Percentiles rank a stretch among this genome's conserved stretches.
phyloP scores from a whole-genome alignment of 1,140 invertebrate species.

The Anadara kagoshimensis region DNA sequence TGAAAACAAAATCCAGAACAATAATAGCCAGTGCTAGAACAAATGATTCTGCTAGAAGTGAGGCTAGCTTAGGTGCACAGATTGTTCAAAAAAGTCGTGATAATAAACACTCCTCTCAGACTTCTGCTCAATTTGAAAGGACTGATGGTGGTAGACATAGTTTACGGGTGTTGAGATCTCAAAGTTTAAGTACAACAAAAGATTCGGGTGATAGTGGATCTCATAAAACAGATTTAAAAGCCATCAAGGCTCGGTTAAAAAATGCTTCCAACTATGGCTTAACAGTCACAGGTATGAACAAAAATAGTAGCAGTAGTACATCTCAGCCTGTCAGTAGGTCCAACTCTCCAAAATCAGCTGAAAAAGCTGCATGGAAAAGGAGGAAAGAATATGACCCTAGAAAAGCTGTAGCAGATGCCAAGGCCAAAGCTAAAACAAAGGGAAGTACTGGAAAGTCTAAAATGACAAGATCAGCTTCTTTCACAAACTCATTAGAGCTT shows the following conservation, averaged over 20 bases:
- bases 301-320: conserved; percentile 42
- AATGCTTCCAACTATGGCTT: conserved; percentile 46
- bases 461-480: conserved; percentile 65
- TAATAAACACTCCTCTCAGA: conserved; percentile 29
- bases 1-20: background rate
- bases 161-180: conserved; percentile 72
- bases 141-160: conserved; percentile 82
- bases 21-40: conserved; percentile 6
- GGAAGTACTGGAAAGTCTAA: conserved; percentile 34
- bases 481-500: conserved; percentile 56
- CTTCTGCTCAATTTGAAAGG: conserved; percentile 73
- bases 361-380: conserved; percentile 93
- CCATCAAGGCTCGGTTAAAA: conserved; percentile 50
- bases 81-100: conserved; percentile 63
- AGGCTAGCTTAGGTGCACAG: conserved; percentile 64
- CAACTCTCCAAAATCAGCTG: conserved; percentile 75
- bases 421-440: conserved; percentile 56
- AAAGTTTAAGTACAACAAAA: conserved; percentile 11
- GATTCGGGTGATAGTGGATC: conserved; percentile 17
- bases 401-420: conserved; percentile 85
- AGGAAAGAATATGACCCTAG: conserved; percentile 93
- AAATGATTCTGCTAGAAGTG: conserved; percentile 47
- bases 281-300: conserved; percentile 54
- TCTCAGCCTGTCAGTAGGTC: conserved; percentile 57
- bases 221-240: conserved; percentile 44